Evolutionary conservation across 2,888 invertebrate genomes (phyloP), one percentile per base, ranked within the genome.

Genomic region (Agriopis marginaria): DNA sequence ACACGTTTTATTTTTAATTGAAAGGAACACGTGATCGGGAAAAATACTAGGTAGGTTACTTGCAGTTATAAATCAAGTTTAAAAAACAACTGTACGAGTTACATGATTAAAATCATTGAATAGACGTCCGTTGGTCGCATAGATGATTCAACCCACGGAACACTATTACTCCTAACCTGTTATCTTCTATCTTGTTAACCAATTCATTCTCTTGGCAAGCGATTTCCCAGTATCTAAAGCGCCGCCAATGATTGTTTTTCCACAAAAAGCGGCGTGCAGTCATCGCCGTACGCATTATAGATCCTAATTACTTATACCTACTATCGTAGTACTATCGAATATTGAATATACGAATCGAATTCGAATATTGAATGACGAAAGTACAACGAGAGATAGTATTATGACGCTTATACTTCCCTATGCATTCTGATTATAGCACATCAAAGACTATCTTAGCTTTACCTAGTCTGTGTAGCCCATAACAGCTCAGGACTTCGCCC

Each of bases 1-100:
- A 44, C 44, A 53, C 62, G 51, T 62, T 62, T 62, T 44, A 54
- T 53, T 62, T 61, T 62, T 62, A 62, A 62, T 62, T 62, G 62
- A 23, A 45, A 62, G 44, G 17, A 53, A 62, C 62, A 62, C 62
- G 62, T 62, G 62, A 54, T 32, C 45, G n/a, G 9, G 11, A 45
- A 50, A 50, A 51, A 49, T 40, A 14, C 1, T 10, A 14, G 23
- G 14, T 42, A 17, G 56, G n/a, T 56, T 42, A 44, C 14, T 58
- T 45, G 17, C 11, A 58, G 45, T 32, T 58, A 58, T 58, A 14
- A 58, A 58, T 47, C 7, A n/a, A 47, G 8, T 45, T 39, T 4
- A 11, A 56, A 42, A 56, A 56, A 42, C 8, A n/a, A 14, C 6
- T 6, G 14, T 14, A 14, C 14, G 14, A n/a, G n/a, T 49, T 49